Evolutionary conservation across 2,113 vertebrate species (phyloP).

Genomic region (Colistium nudipinnis): DNA sequence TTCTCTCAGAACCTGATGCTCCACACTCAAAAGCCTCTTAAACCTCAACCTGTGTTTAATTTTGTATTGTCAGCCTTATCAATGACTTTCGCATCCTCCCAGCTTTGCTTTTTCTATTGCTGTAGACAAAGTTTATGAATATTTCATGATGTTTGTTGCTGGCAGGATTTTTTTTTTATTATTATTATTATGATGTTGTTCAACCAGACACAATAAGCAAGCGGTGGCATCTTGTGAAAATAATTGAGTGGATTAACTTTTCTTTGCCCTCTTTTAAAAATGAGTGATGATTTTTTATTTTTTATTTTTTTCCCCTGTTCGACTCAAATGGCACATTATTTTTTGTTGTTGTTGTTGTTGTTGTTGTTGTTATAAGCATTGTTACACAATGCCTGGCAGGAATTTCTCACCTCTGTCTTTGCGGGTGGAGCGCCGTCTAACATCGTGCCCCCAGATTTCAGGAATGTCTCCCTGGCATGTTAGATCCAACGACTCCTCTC

Average conservation of each 20-base stretch:
- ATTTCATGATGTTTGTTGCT: slow-evolving; percentile 47
- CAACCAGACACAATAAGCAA: slow-evolving; percentile 32
- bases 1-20: too few species aligned
- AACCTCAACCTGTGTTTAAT: not conserved
- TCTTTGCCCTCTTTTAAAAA: slow-evolving; percentile 15
- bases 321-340: slow-evolving; percentile 4
- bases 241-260: slow-evolving; percentile 12
- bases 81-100: slow-evolving; percentile 21
- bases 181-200: slow-evolving; percentile 22
- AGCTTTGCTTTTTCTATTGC: slow-evolving; percentile 28
- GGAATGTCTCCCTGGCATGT: slow-evolving; percentile 31
- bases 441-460: slow-evolving; percentile 22
- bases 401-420: slow-evolving; percentile 4
- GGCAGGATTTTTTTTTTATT: slow-evolving; percentile 27
- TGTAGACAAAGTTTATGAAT: slow-evolving; percentile 47
- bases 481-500: not conserved
- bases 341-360: slow-evolving; percentile 3
- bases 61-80: not conserved
- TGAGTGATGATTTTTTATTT: slow-evolving; percentile 19
- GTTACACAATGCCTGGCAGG: not conserved
- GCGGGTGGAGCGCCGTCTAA: not conserved
- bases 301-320: not conserved
- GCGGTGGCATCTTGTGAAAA: slow-evolving; percentile 8
- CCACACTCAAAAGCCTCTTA: not conserved
- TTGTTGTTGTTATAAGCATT: not conserved